These are phyloP conservation scores for human DNA, from an alignment of 2,113 vertebrate genomes.

Conservation along the genomic window DNA sequence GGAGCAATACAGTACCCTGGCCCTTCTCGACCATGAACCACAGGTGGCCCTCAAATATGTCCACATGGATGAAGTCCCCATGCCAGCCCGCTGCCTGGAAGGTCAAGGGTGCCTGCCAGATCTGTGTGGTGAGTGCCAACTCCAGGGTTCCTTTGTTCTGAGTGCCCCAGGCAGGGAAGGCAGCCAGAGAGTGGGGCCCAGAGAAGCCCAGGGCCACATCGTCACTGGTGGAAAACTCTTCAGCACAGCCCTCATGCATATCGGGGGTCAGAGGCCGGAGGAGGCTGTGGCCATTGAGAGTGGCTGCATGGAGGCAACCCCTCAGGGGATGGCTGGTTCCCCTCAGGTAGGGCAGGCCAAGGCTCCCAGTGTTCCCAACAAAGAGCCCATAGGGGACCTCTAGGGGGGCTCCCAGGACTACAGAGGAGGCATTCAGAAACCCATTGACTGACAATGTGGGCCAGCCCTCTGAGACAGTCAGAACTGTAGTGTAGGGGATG, in stretches of 20 bases:
- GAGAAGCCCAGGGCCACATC: no score
- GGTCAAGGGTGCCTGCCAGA: no score
- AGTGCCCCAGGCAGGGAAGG: no score
- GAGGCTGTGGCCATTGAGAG: slow-evolving; percentile 91
- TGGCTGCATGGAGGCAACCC: slow-evolving; percentile 91
- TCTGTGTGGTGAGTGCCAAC: no score
- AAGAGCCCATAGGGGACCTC: slow-evolving; percentile 91
- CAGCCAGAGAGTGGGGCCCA: no score
- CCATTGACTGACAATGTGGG: slow-evolving; percentile 87
- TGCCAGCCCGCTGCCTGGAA: no score
- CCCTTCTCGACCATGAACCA: no score
- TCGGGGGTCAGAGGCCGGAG: slow-evolving; percentile 80
- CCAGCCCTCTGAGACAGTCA: slow-evolving; percentile 84
- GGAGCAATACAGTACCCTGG: no score
- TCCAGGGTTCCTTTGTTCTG: no score
- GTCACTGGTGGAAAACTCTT: no score
- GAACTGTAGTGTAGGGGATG: slow-evolving; percentile 83
- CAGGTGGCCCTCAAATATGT: no score
- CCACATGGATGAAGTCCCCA: no score
- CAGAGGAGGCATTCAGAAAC: slow-evolving; percentile 82
- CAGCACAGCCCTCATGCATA: slow-evolving; percentile 89
- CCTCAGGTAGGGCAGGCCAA: slow-evolving; percentile 86
- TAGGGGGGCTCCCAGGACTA: slow-evolving; percentile 75
- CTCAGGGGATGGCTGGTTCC: slow-evolving; percentile 88
- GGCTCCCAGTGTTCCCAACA: slow-evolving; percentile 88